Conservation (phyloP, 2,888 invertebrate species). For the Cancer borealis region DNA sequence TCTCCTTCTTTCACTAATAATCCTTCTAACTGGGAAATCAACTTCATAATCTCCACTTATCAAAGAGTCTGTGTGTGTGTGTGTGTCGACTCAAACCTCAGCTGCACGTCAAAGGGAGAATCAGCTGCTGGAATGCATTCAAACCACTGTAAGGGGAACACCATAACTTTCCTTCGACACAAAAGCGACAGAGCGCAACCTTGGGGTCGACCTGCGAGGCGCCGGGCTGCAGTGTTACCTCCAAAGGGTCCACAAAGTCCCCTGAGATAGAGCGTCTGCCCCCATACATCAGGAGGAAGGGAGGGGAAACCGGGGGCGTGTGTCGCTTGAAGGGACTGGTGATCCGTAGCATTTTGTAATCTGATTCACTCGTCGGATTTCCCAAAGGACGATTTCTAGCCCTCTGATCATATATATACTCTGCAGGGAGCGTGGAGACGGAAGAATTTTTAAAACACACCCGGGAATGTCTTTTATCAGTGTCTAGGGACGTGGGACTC, state of each 20-base stretch:
- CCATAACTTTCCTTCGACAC: not conserved
- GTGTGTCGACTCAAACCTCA: not conserved
- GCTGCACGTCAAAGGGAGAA: not conserved
- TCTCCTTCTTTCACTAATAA: not conserved
- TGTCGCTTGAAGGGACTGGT: constrained; percentile 15
- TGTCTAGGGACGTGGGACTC: not conserved
- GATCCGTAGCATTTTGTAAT: constrained; percentile 43
- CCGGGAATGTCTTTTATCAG: constrained; percentile 41
- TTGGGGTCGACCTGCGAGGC: constrained; percentile 9
- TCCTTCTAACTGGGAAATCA: not conserved
- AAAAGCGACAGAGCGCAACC: constrained; percentile 8
- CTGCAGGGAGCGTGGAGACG: constrained; percentile 28
- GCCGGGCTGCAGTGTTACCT: constrained; percentile 2
- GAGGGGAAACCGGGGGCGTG: not conserved
- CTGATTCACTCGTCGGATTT: constrained; percentile 43
- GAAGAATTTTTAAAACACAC: constrained; percentile 43
- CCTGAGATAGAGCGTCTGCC: not conserved
- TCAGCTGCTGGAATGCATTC: not conserved
- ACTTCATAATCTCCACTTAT: not conserved
- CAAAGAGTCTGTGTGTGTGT: too few species aligned
- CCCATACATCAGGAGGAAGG: constrained; percentile 18
- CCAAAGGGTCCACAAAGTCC: not conserved
- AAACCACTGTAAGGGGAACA: not conserved
- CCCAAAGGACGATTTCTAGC: constrained; percentile 35
- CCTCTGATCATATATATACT: constrained; percentile 25